Evolutionary conservation across 2,888 invertebrate genomes (phyloP).

Genomic region (Scaeva pyrastri): DNA sequence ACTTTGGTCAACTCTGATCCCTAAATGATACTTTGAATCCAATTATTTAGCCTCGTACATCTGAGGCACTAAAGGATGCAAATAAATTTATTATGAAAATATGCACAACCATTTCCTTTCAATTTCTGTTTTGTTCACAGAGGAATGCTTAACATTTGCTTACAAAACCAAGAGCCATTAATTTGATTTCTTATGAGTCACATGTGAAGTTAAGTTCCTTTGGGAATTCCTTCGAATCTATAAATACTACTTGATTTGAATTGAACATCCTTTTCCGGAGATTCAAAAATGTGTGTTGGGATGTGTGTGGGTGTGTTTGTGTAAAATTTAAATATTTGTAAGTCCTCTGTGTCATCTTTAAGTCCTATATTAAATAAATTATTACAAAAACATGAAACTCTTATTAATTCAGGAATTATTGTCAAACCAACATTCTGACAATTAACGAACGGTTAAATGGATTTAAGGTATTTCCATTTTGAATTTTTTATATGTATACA

Average conservation of each 20-base stretch:
- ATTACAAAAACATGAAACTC: not conserved
- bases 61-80: not conserved
- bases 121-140: not conserved
- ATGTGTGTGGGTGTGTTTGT: no score
- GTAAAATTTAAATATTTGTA: conserved; percentile 5
- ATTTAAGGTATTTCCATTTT: conserved; percentile 24
- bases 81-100: not conserved
- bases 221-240: not conserved
- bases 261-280: not conserved
- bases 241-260: not conserved
- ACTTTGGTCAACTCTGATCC: not conserved
- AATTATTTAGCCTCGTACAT: not conserved
- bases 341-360: not conserved
- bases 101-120: not conserved
- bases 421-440: conserved; percentile 10
- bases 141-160: not conserved
- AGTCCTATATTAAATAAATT: conserved; percentile 3
- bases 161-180: not conserved
- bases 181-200: not conserved
- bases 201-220: not conserved
- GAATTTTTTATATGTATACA: not conserved
- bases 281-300: no score
- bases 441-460: conserved; percentile 20
- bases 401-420: conserved; percentile 26
- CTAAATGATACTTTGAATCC: not conserved